Evolutionary conservation across 2,888 invertebrate genomes (phyloP).

Genomic region (Ichneumon xanthorius): DNA sequence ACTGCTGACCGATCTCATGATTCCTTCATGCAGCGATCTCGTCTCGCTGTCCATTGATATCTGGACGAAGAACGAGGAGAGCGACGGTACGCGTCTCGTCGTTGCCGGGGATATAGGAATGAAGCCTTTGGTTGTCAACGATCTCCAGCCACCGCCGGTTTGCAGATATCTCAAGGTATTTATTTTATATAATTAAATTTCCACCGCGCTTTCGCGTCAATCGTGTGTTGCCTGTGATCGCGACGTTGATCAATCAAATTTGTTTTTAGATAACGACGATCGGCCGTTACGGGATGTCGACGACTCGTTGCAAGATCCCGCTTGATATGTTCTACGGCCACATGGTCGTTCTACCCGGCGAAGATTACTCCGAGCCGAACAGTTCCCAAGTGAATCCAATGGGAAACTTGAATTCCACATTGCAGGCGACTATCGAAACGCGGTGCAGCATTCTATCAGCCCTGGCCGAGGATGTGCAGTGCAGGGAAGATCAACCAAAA

Average conservation of each 20-base stretch:
- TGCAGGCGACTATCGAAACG: constrained; percentile 85
- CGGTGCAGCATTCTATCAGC: constrained; percentile 89
- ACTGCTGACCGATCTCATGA: constrained; percentile 93
- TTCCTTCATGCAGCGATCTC: constrained; percentile 92
- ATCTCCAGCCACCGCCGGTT: constrained; percentile 95
- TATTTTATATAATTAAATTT: constrained; percentile 8
- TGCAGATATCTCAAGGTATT: constrained; percentile 95
- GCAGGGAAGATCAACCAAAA: constrained; percentile 86
- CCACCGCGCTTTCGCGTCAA: background rate
- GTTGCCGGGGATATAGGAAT: constrained; percentile 95
- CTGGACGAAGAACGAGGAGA: constrained; percentile 95
- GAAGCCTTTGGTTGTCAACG: constrained; percentile 93
- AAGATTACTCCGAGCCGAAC: constrained; percentile 84
- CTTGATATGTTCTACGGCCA: constrained; percentile 98
- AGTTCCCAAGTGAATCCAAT: constrained; percentile 76
- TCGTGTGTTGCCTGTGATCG: background rate
- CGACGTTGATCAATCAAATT: constrained; percentile 37
- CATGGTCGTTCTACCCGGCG: constrained; percentile 89
- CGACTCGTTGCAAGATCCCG: constrained; percentile 95
- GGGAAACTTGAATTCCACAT: constrained; percentile 76
- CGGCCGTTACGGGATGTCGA: constrained; percentile 96
- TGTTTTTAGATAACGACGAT: constrained; percentile 92
- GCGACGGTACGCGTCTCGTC: constrained; percentile 93
- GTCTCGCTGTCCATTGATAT: constrained; percentile 95
- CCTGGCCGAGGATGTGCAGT: constrained; percentile 92